Evolutionary conservation across 2,797 vertebrate species (phyloP).

Genomic region (Acropternis orthonyx): DNA sequence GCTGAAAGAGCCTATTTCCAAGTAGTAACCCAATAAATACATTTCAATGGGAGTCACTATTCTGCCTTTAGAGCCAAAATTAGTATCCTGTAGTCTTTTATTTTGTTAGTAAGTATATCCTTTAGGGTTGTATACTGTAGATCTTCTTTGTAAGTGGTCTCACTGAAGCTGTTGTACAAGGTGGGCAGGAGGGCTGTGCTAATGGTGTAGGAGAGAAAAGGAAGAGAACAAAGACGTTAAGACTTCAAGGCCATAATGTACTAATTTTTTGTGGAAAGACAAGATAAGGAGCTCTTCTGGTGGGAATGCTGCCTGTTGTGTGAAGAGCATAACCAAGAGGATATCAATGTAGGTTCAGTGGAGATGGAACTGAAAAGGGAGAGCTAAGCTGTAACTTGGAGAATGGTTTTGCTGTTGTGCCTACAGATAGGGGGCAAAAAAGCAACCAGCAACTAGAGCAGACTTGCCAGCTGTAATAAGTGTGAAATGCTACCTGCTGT

Average conservation of each 20-base stretch:
- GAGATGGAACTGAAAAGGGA: background rate
- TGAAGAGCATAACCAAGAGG: background rate
- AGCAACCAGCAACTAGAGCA: background rate
- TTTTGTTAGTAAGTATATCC: background rate
- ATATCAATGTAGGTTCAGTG: background rate
- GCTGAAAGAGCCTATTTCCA: background rate
- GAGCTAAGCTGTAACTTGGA: background rate
- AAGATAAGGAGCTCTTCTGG: background rate
- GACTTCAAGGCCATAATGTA: background rate
- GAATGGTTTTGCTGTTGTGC: background rate
- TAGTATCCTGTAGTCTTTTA: background rate
- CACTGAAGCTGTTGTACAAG: too few species aligned
- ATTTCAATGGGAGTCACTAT: background rate
- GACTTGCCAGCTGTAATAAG: background rate
- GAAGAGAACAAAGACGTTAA: background rate
- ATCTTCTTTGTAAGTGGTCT: background rate
- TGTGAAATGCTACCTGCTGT: background rate
- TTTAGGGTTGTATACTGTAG: background rate
- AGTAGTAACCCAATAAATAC: background rate
- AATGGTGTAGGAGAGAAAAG: background rate
- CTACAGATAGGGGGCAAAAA: background rate
- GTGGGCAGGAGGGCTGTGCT: background rate
- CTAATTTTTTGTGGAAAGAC: background rate
- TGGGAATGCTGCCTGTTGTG: background rate
- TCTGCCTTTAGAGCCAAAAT: background rate